These are phyloP conservation scores for Actias luna DNA, from an alignment of 2,888 invertebrate species.

Conservation along the genomic window DNA sequence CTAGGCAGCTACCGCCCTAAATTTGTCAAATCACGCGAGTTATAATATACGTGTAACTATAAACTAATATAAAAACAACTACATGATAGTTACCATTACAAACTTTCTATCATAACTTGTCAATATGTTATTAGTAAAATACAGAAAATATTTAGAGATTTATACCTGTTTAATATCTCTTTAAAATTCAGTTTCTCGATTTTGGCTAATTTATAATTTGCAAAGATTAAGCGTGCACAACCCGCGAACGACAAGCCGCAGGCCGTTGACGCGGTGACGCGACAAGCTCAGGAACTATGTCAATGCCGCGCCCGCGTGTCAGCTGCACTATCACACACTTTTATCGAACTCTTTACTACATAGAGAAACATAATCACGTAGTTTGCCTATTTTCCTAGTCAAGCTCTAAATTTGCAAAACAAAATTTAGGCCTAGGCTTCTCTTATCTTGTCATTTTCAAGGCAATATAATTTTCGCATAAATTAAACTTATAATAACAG, in stretches of 20 bases:
- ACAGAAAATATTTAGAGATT: not conserved
- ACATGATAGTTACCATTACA: too few relatives aligned
- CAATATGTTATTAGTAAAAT: too few relatives aligned
- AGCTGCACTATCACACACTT: slow-evolving; percentile 63
- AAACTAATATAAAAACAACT: too few relatives aligned
- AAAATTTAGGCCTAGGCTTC: not conserved
- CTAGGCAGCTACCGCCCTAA: too few relatives aligned
- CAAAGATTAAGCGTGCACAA: not conserved
- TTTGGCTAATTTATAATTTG: not conserved
- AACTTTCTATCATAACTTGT: too few relatives aligned
- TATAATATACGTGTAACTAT: too few relatives aligned
- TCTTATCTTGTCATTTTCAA: not conserved
- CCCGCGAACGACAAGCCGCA: slow-evolving; percentile 29
- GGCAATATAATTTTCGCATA: not conserved
- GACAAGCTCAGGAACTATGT: slow-evolving; percentile 67
- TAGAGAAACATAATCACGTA: slow-evolving; percentile 51
- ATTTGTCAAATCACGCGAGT: too few relatives aligned
- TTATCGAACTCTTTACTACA: slow-evolving; percentile 72
- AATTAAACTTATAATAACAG: not conserved
- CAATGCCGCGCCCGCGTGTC: slow-evolving; percentile 66
- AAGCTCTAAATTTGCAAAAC: not conserved
- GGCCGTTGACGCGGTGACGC: slow-evolving; percentile 56
- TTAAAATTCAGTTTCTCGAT: not conserved
- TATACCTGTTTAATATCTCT: not conserved
- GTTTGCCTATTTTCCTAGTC: slow-evolving; percentile 18